Conservation (phyloP, 2,113 vertebrate genomes). For the Dasyurus viverrinus region DNA sequence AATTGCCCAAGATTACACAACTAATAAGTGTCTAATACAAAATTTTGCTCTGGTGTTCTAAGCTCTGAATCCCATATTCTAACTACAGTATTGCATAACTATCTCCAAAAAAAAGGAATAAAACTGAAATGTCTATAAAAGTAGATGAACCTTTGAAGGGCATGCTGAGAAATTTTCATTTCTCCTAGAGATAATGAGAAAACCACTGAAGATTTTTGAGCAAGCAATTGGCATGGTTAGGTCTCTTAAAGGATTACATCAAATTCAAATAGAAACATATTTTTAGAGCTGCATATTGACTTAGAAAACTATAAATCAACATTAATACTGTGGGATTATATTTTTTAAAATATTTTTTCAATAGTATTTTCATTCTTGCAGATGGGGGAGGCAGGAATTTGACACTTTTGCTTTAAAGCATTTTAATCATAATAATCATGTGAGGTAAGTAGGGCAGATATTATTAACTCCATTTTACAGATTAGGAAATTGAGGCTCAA, state of each 20-base stretch:
- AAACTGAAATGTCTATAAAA: background rate
- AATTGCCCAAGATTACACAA: background rate
- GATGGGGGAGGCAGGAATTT: background rate
- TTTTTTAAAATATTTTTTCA: background rate
- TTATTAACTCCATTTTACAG: background rate
- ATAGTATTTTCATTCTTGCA: background rate
- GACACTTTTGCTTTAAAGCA: background rate
- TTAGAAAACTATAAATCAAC: background rate
- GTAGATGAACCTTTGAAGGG: background rate
- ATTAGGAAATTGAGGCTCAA: background rate
- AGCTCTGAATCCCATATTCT: background rate
- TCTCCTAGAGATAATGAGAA: background rate
- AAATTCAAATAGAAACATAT: background rate
- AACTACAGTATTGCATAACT: background rate
- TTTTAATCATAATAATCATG: background rate
- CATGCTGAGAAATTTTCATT: background rate
- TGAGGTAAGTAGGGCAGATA: background rate
- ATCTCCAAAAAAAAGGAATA: background rate
- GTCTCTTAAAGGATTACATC: background rate
- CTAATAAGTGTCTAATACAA: background rate
- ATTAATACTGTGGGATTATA: background rate
- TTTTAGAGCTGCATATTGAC: background rate
- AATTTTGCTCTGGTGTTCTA: background rate
- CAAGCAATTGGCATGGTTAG: background rate
- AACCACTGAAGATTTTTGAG: background rate